Evolutionary conservation across 2,113 vertebrate genomes (phyloP).

Genomic region (Pterophyllum scalare): DNA sequence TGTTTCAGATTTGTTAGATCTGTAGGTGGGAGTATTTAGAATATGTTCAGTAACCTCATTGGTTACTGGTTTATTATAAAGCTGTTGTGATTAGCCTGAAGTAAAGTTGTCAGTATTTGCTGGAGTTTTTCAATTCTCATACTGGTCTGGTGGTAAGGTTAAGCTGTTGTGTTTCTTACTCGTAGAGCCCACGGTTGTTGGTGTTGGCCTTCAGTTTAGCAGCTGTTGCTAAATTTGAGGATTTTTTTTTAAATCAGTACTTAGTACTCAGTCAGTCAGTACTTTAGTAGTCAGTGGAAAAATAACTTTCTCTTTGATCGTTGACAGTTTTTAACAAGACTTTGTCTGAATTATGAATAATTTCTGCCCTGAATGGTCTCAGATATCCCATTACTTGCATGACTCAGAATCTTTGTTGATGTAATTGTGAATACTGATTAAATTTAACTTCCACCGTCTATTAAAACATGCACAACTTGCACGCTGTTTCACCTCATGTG

Average conservation of each 20-base stretch:
- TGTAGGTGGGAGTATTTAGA: neutral
- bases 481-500: neutral
- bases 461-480: neutral
- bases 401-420: neutral
- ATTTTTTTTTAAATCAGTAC: neutral
- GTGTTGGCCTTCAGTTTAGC: neutral
- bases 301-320: neutral
- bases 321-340: neutral
- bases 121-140: neutral
- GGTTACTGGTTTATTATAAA: neutral
- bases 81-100: neutral
- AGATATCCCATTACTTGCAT: neutral
- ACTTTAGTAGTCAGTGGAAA: neutral
- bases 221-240: neutral
- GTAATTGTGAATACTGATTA: slow-evolving; percentile 4
- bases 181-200: neutral
- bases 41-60: neutral
- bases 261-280: too few species aligned
- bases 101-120: neutral
- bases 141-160: neutral
- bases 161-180: neutral
- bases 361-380: neutral
- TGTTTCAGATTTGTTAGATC: neutral
- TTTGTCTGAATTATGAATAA: slow-evolving; percentile 4
- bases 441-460: neutral